A percentile compares a stretch with the other conserved stretches of the same genome.
Conservation (phyloP, 2,888 invertebrate genomes). For the Hedya salicella region DNA sequence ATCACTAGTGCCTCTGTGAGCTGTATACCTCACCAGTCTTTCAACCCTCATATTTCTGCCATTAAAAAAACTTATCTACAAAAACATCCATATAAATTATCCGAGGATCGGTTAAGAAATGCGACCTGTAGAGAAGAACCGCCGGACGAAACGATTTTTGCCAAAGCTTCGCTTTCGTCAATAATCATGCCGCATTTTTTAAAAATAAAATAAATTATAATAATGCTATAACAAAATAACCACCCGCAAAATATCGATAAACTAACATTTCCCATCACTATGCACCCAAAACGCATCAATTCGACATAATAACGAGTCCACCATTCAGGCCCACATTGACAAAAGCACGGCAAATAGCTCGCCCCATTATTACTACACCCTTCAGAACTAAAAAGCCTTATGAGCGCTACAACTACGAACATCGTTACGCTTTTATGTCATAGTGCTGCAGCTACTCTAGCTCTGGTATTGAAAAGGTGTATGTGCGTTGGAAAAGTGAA, state of each 20-base stretch:
- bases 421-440: neutral
- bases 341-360: constrained; percentile 78
- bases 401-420: neutral
- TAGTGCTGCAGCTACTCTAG: neutral
- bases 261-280: constrained; percentile 30
- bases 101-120: too few relatives aligned
- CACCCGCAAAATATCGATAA: neutral
- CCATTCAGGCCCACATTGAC: constrained; percentile 77
- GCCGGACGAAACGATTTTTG: too few relatives aligned
- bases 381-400: constrained; percentile 9
- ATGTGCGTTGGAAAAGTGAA: neutral
- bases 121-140: too few relatives aligned
- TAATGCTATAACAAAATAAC: neutral
- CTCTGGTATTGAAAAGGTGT: neutral
- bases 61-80: too few relatives aligned
- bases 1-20: too few relatives aligned
- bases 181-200: too few relatives aligned
- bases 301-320: constrained; percentile 76
- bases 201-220: too few relatives aligned
- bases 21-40: too few relatives aligned
- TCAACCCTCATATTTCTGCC: too few relatives aligned
- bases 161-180: too few relatives aligned
- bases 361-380: constrained; percentile 70
- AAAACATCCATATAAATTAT: too few relatives aligned
- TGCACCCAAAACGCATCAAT: constrained; percentile 59